A percentile compares a stretch with the other conserved stretches of the same genome.
phyloP scores from a whole-genome alignment of 2,888 invertebrate genomes.

The Linnaemya vulpina region DNA sequence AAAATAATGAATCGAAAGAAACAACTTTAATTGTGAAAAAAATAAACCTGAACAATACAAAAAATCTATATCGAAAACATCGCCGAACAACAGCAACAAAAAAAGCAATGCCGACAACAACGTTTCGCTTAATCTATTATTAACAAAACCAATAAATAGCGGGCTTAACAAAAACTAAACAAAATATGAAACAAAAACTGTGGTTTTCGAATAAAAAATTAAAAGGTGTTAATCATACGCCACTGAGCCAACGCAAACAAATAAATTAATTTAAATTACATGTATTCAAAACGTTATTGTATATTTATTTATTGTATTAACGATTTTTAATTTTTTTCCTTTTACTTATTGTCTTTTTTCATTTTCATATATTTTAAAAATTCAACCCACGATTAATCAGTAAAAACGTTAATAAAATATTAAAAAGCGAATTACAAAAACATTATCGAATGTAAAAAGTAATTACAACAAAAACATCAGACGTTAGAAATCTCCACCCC shows the following conservation, averaged over 20 bases:
- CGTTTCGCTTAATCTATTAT: conserved; percentile 40
- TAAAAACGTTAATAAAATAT: conserved; percentile 61
- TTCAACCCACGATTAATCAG: conserved; percentile 63
- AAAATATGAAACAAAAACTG: conserved; percentile 7
- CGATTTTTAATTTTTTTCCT: conserved; percentile 28
- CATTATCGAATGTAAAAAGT: conserved; percentile 5
- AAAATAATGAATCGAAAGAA: conserved; percentile 7
- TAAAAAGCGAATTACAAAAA: conserved; percentile 49
- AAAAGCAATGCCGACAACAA: conserved; percentile 40
- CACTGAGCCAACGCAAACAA: conserved; percentile 69
- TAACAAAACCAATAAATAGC: conserved; percentile 45
- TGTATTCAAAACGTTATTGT: conserved; percentile 64
- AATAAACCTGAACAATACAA: conserved; percentile 12
- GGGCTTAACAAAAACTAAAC: conserved; percentile 21
- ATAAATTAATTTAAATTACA: conserved; percentile 72
- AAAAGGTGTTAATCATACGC: conserved; percentile 73
- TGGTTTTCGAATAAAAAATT: conserved; percentile 3
- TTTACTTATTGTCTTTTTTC: conserved; percentile 8
- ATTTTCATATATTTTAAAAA: conserved; percentile 41
- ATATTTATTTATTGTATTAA: conserved; percentile 56
- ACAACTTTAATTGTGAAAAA: neutral
- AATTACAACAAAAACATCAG: conserved; percentile 25
- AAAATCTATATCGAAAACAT: conserved; percentile 13
- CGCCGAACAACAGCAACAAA: conserved; percentile 14
- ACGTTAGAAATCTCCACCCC: conserved; percentile 67